phyloP scores from a whole-genome alignment of 92 coral and sea anemone genomes.

The Porites divaricata region DNA sequence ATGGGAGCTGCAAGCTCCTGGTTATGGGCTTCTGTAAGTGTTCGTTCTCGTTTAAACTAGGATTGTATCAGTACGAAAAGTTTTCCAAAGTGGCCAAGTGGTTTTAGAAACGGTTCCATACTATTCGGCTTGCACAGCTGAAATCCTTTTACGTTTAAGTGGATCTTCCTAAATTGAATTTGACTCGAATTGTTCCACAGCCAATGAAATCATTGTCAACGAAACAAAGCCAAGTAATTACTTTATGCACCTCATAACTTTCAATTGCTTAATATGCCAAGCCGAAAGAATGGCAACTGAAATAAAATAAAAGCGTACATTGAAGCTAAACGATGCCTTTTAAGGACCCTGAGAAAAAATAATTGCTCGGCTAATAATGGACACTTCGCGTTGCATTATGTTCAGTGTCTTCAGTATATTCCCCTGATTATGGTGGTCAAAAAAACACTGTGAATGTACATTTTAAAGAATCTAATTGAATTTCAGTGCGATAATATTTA shows the following conservation, averaged over 20 bases:
- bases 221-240: constrained; percentile 5
- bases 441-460: no score
- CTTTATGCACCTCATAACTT: constrained; percentile 20
- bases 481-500: no score
- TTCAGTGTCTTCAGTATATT: no score
- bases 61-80: not conserved
- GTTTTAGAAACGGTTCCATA: not conserved
- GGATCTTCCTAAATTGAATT: not conserved
- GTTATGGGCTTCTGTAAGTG: no score
- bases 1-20: no score
- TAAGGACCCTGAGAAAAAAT: not conserved
- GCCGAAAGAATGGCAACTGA: not conserved
- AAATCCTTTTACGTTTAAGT: not conserved
- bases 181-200: not conserved
- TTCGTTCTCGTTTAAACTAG: no score
- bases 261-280: constrained; percentile 1
- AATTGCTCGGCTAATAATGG: not conserved
- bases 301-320: not conserved
- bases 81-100: not conserved
- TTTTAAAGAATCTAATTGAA: no score
- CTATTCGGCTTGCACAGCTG: not conserved
- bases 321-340: not conserved
- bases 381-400: no score
- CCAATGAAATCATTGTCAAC: constrained; percentile 16
- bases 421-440: no score